phyloP scores from a whole-genome alignment of 2,888 invertebrate genomes.

The Lithophane ornitopus region DNA sequence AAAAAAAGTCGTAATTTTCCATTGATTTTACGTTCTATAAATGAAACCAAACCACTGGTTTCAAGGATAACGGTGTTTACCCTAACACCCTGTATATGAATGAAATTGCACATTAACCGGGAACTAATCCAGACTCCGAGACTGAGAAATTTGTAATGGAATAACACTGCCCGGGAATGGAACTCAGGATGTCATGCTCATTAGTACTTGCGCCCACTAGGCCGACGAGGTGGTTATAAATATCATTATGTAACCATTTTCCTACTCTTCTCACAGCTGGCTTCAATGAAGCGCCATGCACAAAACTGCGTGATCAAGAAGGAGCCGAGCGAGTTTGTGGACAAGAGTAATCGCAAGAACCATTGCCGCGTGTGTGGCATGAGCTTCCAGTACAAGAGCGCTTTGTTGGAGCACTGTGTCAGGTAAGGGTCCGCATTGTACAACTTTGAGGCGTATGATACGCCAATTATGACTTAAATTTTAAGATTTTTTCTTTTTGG shows the following conservation, averaged over 20 bases:
- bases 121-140: too few species aligned
- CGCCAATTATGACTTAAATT: background rate
- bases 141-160: too few species aligned
- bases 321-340: constrained; percentile 52
- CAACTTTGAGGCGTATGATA: background rate
- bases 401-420: constrained; percentile 81
- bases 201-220: background rate
- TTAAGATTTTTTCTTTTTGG: background rate
- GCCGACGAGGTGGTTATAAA: background rate
- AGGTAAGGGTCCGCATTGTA: constrained; percentile 73
- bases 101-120: too few species aligned
- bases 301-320: constrained; percentile 73
- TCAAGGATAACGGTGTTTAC: too few species aligned
- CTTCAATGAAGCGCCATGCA: constrained; percentile 82
- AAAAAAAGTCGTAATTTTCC: too few species aligned
- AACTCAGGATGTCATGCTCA: background rate
- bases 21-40: too few species aligned
- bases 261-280: constrained; percentile 72
- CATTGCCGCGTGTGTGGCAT: constrained; percentile 82
- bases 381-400: constrained; percentile 82
- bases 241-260: background rate
- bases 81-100: too few species aligned
- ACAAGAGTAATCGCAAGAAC: constrained; percentile 75
- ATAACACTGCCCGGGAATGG: background rate
- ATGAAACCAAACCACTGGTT: too few species aligned